Evolutionary conservation across 2,888 invertebrate genomes (phyloP), one percentile per base, ranked within the genome.

Genomic region (Ophraella communa): DNA sequence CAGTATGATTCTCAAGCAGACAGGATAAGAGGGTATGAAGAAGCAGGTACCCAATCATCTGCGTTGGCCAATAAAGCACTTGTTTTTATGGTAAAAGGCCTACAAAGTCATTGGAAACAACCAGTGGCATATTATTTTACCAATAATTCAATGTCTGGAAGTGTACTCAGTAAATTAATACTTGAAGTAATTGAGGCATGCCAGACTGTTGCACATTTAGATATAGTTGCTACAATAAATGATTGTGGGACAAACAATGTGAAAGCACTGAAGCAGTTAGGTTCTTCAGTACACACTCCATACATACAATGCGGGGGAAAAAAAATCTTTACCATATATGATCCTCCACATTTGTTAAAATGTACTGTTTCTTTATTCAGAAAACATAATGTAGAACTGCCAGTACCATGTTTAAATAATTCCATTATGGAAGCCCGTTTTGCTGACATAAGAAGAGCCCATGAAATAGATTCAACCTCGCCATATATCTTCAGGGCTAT

Each of bases 21-120:
- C 42, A 27, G 57, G 23, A 71, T 71, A 8, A 8, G 64, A 23
- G 71, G 69, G 3, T 71, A 65, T 58, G 64, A 70, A 56, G 68
- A 72, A 14, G 27, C 27, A 27, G 27, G 27, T 27, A 10, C 27
- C 27, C 27, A 27, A 27, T 27, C 27, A 27, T 27, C 27, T 27
- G 27, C 27, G 10, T 27, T 27, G 10, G 27, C 27, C 8, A 27
- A 27, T 27, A 3, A 27, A 4, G 27, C 27, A 27, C 27, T 33
- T 10, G 33, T 33, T 11, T 33, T 33, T 33, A 33, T 33, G 33
- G 11, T 33, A 11, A 33, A 33, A 18, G 33, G 18, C 30, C 8
- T 27, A 49, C 39, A 24, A 1, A 23, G 44, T 27, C n/a, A n/a
- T n/a, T n/a, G n/a, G n/a, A 24, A 24, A 7, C 24, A 24, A 7